phyloP scores from a whole-genome alignment of 1,140 invertebrate species.

The Pectinophora gossypiella region DNA sequence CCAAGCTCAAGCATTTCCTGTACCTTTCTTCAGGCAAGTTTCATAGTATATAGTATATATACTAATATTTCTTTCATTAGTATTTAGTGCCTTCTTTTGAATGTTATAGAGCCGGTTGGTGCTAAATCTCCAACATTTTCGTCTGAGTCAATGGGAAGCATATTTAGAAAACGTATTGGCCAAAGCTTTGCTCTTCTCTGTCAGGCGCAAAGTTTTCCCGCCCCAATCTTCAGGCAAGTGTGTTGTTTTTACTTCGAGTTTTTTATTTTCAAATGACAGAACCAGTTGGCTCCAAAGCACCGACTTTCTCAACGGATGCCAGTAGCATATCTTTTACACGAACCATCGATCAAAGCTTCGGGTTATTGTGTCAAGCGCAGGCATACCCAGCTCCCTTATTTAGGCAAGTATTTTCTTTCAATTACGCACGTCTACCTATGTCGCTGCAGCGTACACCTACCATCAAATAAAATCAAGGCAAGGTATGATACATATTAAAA shows the following conservation, averaged over 20 bases:
- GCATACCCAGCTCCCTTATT: conserved; percentile 82
- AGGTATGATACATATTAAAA: neutral
- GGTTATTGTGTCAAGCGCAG: conserved; percentile 85
- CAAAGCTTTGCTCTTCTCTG: conserved; percentile 78
- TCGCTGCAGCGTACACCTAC: neutral
- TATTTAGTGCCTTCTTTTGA: conserved; percentile 12
- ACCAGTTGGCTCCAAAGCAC: conserved; percentile 82
- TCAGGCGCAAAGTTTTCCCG: conserved; percentile 82
- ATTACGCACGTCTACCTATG: conserved; percentile 72
- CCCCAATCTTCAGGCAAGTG: conserved; percentile 82
- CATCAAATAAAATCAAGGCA: neutral
- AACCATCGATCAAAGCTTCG: conserved; percentile 57
- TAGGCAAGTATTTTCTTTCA: conserved; percentile 77
- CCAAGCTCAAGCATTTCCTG: conserved; percentile 84
- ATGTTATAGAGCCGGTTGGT: conserved; percentile 79
- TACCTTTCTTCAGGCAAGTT: conserved; percentile 77
- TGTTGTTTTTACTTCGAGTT: conserved; percentile 21
- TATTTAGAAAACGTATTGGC: conserved; percentile 74
- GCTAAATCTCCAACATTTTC: conserved; percentile 81
- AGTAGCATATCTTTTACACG: conserved; percentile 79
- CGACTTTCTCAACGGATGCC: conserved; percentile 80
- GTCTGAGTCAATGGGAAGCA: conserved; percentile 71
- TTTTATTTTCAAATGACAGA: conserved; percentile 75
- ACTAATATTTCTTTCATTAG: too few species aligned
- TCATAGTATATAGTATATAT: conserved; percentile 18